Conservation (phyloP, 2,797 vertebrate genomes). For the Enteromius radiatus region DNA sequence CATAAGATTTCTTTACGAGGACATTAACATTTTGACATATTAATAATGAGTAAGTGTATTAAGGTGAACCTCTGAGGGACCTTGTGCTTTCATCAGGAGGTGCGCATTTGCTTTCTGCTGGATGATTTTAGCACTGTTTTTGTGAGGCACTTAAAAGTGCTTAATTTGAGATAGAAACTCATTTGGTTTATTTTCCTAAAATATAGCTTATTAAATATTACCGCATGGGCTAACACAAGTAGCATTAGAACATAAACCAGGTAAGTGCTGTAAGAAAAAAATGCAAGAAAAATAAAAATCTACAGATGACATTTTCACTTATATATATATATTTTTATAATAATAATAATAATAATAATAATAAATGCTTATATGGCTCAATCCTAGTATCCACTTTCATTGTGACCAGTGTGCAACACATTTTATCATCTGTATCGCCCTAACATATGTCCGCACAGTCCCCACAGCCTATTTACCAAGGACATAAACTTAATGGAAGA, state of each 20-base stretch:
- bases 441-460: constrained; percentile 67
- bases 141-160: constrained; percentile 48
- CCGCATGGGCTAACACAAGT: constrained; percentile 3
- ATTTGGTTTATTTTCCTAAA: constrained; percentile 33
- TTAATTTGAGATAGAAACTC: constrained; percentile 41
- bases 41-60: constrained; percentile 90
- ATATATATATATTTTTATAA: background rate
- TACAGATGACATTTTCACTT: background rate
- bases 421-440: constrained; percentile 62
- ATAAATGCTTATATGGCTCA: background rate
- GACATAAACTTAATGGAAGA: constrained; percentile 80
- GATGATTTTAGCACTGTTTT: constrained; percentile 57
- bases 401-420: constrained; percentile 38
- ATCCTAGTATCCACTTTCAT: constrained; percentile 3
- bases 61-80: constrained; percentile 71
- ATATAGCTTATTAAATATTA: constrained; percentile 34
- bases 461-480: constrained; percentile 72
- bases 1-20: constrained; percentile 94
- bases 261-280: background rate
- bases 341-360: background rate
- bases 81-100: constrained; percentile 68
- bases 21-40: constrained; percentile 94
- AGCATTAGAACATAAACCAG: background rate
- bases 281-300: background rate
- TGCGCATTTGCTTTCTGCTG: constrained; percentile 68